Evolutionary conservation across 2,797 vertebrate species (phyloP).

Genomic region (Hypotaenidia philippensis): DNA sequence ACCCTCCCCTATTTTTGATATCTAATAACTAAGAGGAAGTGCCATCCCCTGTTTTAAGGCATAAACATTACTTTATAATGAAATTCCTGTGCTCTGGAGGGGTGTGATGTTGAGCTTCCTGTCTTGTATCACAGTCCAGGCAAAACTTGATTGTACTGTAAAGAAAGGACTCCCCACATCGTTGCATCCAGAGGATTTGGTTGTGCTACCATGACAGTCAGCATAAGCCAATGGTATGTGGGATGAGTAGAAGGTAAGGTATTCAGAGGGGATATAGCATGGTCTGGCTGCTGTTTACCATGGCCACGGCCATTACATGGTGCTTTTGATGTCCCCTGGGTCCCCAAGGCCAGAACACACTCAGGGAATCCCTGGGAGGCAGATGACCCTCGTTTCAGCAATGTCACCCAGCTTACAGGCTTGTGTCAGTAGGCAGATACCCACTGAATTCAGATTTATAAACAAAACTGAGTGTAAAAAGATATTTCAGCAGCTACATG

Average conservation of each 20-base stretch:
- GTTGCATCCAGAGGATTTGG: not conserved
- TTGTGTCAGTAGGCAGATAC: not conserved
- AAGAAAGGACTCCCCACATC: rapidly evolving
- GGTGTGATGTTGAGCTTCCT: not conserved
- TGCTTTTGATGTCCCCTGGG: not conserved
- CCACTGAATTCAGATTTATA: constrained; percentile 37
- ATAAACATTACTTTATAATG: not conserved
- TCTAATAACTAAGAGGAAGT: not conserved
- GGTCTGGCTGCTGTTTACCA: not conserved
- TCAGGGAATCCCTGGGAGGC: not conserved
- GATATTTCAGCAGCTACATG: not conserved
- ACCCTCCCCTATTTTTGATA: not conserved
- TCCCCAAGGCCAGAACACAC: rapidly evolving
- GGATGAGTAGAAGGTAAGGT: not conserved
- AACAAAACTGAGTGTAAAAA: constrained; percentile 26
- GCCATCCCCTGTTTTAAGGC: not conserved
- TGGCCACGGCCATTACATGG: rapidly evolving
- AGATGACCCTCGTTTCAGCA: not conserved
- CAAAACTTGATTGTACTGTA: not conserved
- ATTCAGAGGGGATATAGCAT: rapidly evolving
- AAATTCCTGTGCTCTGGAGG: not conserved
- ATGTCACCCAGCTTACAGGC: not conserved
- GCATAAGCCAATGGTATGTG: rapidly evolving
- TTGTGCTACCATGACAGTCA: not conserved
- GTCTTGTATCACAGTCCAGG: not conserved